Evolutionary conservation across 2,888 invertebrate genomes (phyloP), one percentile per base, ranked within the genome.

Genomic region (Gari tellinella): DNA sequence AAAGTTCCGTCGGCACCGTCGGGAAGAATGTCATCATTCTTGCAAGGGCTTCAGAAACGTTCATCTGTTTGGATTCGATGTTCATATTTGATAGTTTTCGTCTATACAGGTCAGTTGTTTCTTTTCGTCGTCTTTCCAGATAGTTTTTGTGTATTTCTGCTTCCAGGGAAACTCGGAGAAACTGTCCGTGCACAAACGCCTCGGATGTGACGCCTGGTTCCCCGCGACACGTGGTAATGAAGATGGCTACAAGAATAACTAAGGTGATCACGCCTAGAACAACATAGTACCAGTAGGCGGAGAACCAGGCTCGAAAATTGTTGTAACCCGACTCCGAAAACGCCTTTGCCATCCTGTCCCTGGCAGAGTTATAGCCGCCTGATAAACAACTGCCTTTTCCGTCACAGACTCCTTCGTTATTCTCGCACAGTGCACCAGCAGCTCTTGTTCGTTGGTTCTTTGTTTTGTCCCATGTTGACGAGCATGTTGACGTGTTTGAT

Each of bases 21-120:
- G 88, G 88, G 53, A 88, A 88, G 21, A 88, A 80, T 10, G 69
- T 51, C 21, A 78, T 75, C 51, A 88, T 66, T 58, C 88, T 65
- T 4, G 81, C 75, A 1, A 86, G 25, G 8, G 87, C 87, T 41
- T 80, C 57, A 0, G 82, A 45, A 19, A 72, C 56, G n/a, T 64
- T 66, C 57, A 69, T 68, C 2, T 56, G 25, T 19, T 51, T 37
- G 8, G 53, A 56, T 1, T 43, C 41, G 8, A 37, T 52, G 4
- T 56, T 60, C 21, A 72, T 38, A 4, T 69, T 60, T 25, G 62
- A 21, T 1, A 80, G 61, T 57, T 73, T 67, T 3, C 61, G 37
- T 25, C 81, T 64, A 43, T 61, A 79, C 21, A 52, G 17, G 4
- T 52, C 31, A 37, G 73, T 64, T 23, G 57, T 62, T 26, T 76